Conservation (phyloP, 2,888 invertebrate species). For the Venusia cambrica region DNA sequence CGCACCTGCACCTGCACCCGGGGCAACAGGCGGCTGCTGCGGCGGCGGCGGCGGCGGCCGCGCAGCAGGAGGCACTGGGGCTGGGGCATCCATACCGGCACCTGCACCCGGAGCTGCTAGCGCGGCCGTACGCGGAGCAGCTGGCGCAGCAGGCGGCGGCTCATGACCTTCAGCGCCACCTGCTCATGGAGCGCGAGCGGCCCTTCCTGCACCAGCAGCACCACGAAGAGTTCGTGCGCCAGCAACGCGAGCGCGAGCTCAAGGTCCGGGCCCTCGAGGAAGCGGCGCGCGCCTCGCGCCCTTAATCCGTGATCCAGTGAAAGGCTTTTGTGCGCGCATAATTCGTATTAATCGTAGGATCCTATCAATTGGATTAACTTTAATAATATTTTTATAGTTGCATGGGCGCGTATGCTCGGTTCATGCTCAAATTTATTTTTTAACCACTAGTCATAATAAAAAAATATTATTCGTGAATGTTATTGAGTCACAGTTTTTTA, state of each 20-base stretch:
- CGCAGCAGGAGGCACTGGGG: too few relatives aligned
- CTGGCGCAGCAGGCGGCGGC: slow-evolving; percentile 89
- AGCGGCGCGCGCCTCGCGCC: slow-evolving; percentile 85
- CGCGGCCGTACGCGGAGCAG: slow-evolving; percentile 91
- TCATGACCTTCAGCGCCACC: slow-evolving; percentile 91
- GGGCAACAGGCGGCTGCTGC: slow-evolving; percentile 84
- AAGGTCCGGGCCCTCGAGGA: slow-evolving; percentile 93
- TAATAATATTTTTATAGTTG: slow-evolving; percentile 73
- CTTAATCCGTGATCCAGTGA: too few relatives aligned
- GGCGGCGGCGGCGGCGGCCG: slow-evolving; percentile 84
- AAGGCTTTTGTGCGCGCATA: slow-evolving; percentile 46
- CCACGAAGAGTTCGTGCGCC: slow-evolving; percentile 82
- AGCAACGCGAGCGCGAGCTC: slow-evolving; percentile 91
- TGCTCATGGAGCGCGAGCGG: slow-evolving; percentile 91
- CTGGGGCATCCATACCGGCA: slow-evolving; percentile 82
- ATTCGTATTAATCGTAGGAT: slow-evolving; percentile 65
- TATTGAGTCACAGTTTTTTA: slow-evolving; percentile 40
- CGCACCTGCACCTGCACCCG: slow-evolving; percentile 90
- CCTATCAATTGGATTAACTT: slow-evolving; percentile 51
- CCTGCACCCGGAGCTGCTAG: slow-evolving; percentile 88
- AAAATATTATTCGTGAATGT: slow-evolving; percentile 56
- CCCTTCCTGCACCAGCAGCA: slow-evolving; percentile 81
- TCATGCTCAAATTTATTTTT: slow-evolving; percentile 77
- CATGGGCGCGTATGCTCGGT: slow-evolving; percentile 75
- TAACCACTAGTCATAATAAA: slow-evolving; percentile 77